A percentile compares a stretch with the other conserved stretches of the same genome.
Evolutionary conservation across 2,888 invertebrate genomes (phyloP).

Genomic region (Seladonia tumulorum): DNA sequence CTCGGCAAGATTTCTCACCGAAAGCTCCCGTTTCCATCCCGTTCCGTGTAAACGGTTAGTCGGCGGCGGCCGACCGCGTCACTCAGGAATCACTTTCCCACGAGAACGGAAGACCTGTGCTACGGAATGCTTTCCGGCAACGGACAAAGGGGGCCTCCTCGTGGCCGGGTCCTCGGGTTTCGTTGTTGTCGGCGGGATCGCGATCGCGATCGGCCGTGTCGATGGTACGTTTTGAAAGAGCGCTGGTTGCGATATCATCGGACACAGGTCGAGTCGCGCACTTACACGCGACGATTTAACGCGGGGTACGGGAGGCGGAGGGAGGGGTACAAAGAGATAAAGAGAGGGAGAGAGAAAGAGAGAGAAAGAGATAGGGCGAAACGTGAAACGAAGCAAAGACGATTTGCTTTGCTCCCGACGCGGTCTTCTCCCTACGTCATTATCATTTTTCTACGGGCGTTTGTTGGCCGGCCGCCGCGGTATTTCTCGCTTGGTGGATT

Average conservation of each 20-base stretch:
- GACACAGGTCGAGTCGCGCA: background rate
- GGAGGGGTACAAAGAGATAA: background rate
- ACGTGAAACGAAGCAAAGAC: conserved; percentile 60
- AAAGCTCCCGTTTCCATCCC: background rate
- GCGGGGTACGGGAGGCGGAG: background rate
- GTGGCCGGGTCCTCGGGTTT: conserved; percentile 24
- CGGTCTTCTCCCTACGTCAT: conserved; percentile 45
- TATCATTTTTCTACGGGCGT: conserved; percentile 51
- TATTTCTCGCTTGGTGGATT: conserved; percentile 71
- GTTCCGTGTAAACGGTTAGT: conserved; percentile 10
- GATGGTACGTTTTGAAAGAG: conserved; percentile 26
- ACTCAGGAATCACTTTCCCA: conserved; percentile 40
- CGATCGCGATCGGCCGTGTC: conserved; percentile 31
- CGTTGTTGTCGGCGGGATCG: conserved; percentile 55
- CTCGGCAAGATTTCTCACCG: background rate
- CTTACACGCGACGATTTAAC: conserved; percentile 1
- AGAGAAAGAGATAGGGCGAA: background rate
- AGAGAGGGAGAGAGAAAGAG: background rate
- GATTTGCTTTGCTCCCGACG: conserved; percentile 58
- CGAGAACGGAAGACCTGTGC: conserved; percentile 49
- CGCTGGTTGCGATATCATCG: conserved; percentile 37
- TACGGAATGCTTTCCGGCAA: conserved; percentile 54
- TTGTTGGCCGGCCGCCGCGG: conserved; percentile 38
- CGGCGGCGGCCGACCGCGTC: conserved; percentile 6
- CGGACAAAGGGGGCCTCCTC: conserved; percentile 29